Evolutionary conservation across 2,113 vertebrate genomes (phyloP).

Genomic region (Hystrix cristata): DNA sequence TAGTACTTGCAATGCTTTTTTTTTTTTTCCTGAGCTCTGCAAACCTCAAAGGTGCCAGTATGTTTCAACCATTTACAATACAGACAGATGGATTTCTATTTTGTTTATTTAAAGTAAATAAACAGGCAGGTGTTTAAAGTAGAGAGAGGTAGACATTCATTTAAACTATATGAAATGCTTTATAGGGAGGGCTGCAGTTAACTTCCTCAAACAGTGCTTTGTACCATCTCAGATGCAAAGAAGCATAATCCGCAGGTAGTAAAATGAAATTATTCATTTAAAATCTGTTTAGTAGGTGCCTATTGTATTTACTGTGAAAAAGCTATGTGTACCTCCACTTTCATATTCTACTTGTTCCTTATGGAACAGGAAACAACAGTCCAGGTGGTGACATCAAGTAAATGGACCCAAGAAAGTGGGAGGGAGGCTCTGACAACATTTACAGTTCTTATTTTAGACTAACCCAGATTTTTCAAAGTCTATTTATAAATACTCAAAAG

Average conservation of each 20-base stretch:
- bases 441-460: neutral
- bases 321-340: neutral
- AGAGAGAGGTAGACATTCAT: neutral
- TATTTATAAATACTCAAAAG: neutral
- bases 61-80: neutral
- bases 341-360: neutral
- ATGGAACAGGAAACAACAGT: neutral
- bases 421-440: neutral
- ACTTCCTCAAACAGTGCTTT: neutral
- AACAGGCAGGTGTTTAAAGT: neutral
- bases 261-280: neutral
- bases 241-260: neutral
- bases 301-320: neutral
- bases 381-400: neutral
- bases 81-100: neutral
- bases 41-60: neutral
- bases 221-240: neutral
- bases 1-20: neutral
- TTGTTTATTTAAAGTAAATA: neutral
- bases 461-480: neutral
- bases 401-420: neutral
- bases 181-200: neutral
- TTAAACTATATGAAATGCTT: neutral
- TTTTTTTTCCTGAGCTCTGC: neutral
- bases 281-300: neutral